Base-by-base conservation (phyloP, 2,797 vertebrate genomes). In the Lepus townsendii region DNA sequence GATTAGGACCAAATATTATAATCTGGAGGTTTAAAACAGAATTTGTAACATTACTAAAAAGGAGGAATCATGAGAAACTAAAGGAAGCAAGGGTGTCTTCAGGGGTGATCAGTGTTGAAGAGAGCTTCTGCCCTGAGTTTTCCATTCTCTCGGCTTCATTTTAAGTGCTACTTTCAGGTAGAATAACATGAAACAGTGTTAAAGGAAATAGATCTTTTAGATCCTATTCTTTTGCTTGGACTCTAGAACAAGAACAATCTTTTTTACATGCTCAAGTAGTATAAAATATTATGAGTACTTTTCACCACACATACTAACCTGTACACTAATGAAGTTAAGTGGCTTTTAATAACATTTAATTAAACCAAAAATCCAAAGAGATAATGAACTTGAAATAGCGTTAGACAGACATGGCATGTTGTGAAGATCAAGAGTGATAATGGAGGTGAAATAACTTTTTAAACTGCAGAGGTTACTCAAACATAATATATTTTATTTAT, bases 291-390 rank as follows among this genome's bases (percentile, higher is more conserved):
- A 76, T 52, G 78, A 3, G 4, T 76, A 22, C 24, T 50, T 92
- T 86, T 88, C 77, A 50, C 90, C 72, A 95, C 82, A 90, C 12
- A 82, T 66, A 87, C 26, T 91, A 89, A 89, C 30, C 54, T 94
- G 22, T 30, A 80, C 8, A 66, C 20, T 85, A 83, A 90, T 76
- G 35, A 72, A 94, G 16, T 95, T 66, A 93, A 96, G 76, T 75
- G 27, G 4, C 17, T 93, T 94, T 94, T 94, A 83, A 95, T 66
- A 93, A 90, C 71, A 96, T 76, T 82, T 95, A 95, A 93, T 95
- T 88, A 57, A 12, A 90, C 10, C 20, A 52, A 72, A 96, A 89
- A 50, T 60, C 52, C 10, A 75, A 85, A 80, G 54, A 83, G 26
- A 77, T 66, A 75, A 82, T 79, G 13, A 17, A 75, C 47, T 88